A percentile compares a stretch with the other conserved stretches of the same genome.
phyloP scores from a whole-genome alignment of 2,888 invertebrate species.

The Cerceris rybyensis region DNA sequence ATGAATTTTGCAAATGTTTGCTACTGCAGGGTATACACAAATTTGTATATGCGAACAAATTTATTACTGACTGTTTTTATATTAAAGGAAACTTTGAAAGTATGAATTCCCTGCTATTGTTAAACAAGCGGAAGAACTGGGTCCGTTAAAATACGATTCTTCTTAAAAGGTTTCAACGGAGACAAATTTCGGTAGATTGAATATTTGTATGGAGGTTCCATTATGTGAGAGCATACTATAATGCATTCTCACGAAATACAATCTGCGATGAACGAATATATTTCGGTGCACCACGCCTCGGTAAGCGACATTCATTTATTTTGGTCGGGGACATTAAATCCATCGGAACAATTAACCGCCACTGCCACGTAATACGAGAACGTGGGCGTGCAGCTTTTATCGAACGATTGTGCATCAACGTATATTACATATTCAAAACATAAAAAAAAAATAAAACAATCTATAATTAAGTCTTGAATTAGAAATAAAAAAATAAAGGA shows the following conservation, averaged over 20 bases:
- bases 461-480: neutral
- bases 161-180: neutral
- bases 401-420: conserved; percentile 22
- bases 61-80: too few species aligned
- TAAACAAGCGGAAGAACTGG: neutral
- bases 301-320: conserved; percentile 67
- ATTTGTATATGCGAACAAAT: too few species aligned
- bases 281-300: conserved; percentile 30
- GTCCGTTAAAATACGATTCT: too few species aligned
- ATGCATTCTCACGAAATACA: conserved; percentile 56
- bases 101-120: too few species aligned
- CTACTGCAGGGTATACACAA: too few species aligned
- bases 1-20: too few species aligned
- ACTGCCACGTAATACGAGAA: conserved; percentile 38
- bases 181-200: neutral
- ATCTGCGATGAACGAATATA: conserved; percentile 60
- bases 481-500: neutral
- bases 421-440: neutral
- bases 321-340: conserved; percentile 69
- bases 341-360: conserved; percentile 72
- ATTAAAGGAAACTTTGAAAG: too few species aligned
- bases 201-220: neutral
- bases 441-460: conserved; percentile 17
- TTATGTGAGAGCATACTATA: neutral
- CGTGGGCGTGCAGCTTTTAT: conserved; percentile 50